These are phyloP conservation scores for Rhopalosiphum padi DNA, from an alignment of 1,140 invertebrate species.

Conservation along the genomic window DNA sequence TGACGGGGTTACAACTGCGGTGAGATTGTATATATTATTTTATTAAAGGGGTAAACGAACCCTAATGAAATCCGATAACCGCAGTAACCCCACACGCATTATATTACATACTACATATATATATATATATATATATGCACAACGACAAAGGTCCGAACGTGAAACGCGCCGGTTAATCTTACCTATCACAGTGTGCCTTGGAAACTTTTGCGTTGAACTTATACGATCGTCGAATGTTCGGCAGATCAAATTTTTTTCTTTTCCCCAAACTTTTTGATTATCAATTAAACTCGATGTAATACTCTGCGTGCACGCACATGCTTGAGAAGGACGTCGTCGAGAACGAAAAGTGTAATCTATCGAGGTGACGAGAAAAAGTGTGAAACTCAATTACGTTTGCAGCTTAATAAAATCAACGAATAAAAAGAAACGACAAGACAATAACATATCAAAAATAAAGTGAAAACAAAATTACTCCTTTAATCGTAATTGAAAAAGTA, in stretches of 20 bases:
- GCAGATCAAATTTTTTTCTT: background rate
- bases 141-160: background rate
- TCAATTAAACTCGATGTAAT: background rate
- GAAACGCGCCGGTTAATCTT: background rate
- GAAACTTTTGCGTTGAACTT: background rate
- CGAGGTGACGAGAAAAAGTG: background rate
- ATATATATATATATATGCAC: background rate
- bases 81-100: background rate
- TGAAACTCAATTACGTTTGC: background rate
- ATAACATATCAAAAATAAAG: background rate
- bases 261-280: background rate
- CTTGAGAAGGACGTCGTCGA: background rate
- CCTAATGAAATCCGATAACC: conserved; percentile 36
- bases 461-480: background rate
- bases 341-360: background rate
- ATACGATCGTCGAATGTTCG: background rate
- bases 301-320: background rate
- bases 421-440: background rate
- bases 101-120: background rate
- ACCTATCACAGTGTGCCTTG: background rate
- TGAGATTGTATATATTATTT: background rate
- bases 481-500: background rate
- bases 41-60: conserved; percentile 11
- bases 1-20: background rate
- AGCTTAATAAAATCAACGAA: background rate